Base-by-base conservation (phyloP, 2,888 invertebrate species). In the Yponomeuta sedellus region DNA sequence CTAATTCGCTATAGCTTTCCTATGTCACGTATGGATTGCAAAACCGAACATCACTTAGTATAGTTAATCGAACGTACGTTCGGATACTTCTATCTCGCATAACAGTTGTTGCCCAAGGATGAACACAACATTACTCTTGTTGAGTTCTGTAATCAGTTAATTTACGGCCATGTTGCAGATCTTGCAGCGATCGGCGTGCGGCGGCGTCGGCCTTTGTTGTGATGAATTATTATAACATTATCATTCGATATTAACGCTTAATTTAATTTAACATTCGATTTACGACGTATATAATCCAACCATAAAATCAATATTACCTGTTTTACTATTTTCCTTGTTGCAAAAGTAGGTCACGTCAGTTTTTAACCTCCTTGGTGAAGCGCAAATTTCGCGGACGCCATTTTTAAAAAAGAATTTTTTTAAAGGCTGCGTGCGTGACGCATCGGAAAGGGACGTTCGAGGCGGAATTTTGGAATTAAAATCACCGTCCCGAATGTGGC, bases 81-180 rank as follows among this genome's bases (percentile, higher is more conserved):
- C 10, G 8, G 34, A 34, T 34, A 34, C 34, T 67, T 66, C 65
- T 66, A 68, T 22, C 58, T 10, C 25, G 66, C 22, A 59, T 19
- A 61, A 61, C 66, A 61, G 66, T 62, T 16, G 62, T 10, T 34
- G 25, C 63, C 34, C 63, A 44, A 64, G 64, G 64, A 64, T 64
- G 64, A 56, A 64, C 64, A 64, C 40, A 20, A 57, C 65, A 65
- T 59, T 58, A 11, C 58, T 59, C 65, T 65, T 59, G 70, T 69
- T 68, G 73, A 74, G 79, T 79, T 76, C 83, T 71, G 77, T 80
- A 77, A 85, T 85, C 86, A 69, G 71, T 77, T 82, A 80, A 85
- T 85, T 81, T 85, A 86, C 80, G 81, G 77, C 71, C 77, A 69
- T 79, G 78, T 79, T 71, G 70, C 70, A 40, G 70, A 73, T 69